These are phyloP conservation scores for Corythornis vintsioides DNA, from an alignment of 2,113 vertebrate species.

Conservation along the genomic window DNA sequence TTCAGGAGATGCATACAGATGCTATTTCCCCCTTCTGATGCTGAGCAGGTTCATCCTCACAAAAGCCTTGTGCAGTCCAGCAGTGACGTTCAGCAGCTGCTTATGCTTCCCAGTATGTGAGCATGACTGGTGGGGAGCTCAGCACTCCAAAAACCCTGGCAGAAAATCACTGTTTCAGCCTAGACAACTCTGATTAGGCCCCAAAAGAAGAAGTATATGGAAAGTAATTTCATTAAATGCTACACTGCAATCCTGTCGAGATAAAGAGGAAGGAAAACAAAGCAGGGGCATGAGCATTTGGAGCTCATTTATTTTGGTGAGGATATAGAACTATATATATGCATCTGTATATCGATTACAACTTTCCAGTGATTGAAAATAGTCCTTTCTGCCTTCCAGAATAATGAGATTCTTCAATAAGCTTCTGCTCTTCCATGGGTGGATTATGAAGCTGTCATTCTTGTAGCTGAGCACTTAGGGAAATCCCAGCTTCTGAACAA, in stretches of 20 bases:
- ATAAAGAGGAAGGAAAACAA: background rate
- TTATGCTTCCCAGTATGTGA: background rate
- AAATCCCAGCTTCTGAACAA: background rate
- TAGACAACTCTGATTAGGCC: constrained; percentile 18
- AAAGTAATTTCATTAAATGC: constrained; percentile 1
- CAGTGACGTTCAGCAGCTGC: background rate
- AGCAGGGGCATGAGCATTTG: background rate
- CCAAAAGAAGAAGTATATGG: background rate
- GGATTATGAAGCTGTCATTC: background rate
- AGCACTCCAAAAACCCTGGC: background rate
- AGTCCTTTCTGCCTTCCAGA: background rate
- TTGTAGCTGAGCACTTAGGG: background rate
- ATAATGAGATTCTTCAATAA: background rate
- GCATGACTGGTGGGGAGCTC: background rate
- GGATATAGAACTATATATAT: background rate
- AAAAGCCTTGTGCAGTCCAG: background rate
- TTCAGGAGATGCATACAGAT: background rate
- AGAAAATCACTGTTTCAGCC: background rate
- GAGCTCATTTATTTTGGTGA: background rate
- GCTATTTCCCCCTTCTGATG: background rate
- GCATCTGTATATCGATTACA: background rate
- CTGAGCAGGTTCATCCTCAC: background rate
- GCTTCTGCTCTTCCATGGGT: background rate
- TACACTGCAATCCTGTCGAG: background rate
- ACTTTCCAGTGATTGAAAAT: background rate